Evolutionary conservation across 2,797 vertebrate species (phyloP), one percentile per base, ranked within the genome.

Genomic region (Prunella strophiata): DNA sequence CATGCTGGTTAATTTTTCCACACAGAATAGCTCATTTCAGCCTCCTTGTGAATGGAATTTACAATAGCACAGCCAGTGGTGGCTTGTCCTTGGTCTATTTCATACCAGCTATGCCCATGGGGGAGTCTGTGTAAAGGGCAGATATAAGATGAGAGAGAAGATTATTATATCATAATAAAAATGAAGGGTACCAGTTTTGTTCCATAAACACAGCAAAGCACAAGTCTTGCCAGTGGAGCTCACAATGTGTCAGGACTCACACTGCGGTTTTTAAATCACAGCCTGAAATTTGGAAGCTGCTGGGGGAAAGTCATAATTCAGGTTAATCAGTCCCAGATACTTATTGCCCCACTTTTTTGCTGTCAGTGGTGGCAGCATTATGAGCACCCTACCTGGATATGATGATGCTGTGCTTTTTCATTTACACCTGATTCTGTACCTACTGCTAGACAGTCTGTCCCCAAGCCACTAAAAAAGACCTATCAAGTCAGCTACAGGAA

Each of bases 1-100:
- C 95, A 66, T n/a, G 71, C 71, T 79, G 71, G 30, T 84, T 96
- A 93, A 85, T 96, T 93, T 95, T 95, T 76, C 66, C n/a, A 13
- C 2, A 1, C 51, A 87, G 66, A 86, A 85, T 66, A 78, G 62
- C 79, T 91, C 51, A 70, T 92, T 93, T 94, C 62, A 76, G 25
- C 61, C 59, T 92, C 48, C 71, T 85, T 73, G 54, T 73, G 67
- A 81, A 75, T 32, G 11, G 86, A 91, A 94, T 93, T 92, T 70
- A 58, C 54, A 89, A 84, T 30, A 93, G 67, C 74, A 76, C 83
- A 91, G 78, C 19, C 45, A 67, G 75, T 27, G 72, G 57, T 80
- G 68, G 6, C 61, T 91, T 80, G 72, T 85, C 68, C 72, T 88
- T 71, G 18, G 23, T 91, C 79, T 94, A 4, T 75, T 86, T 95